Evolutionary conservation across 2,797 vertebrate genomes (phyloP).

Genomic region (Danio aesculapii): DNA sequence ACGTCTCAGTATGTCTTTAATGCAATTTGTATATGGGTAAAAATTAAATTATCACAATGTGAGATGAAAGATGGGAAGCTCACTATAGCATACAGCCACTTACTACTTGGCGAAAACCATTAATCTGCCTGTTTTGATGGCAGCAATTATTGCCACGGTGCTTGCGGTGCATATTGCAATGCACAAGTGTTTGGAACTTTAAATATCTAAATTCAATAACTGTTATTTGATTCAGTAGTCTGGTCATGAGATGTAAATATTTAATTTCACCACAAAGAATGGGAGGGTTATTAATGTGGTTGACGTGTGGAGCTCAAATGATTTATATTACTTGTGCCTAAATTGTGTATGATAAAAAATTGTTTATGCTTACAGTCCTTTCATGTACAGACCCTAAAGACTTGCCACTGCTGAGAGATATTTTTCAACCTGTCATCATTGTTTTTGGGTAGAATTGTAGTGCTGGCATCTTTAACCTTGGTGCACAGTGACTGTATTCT

Average conservation of each 20-base stretch:
- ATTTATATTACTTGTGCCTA: conserved; percentile 68
- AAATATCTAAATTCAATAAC: conserved; percentile 43
- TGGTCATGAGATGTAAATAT: conserved; percentile 63
- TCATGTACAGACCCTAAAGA: conserved; percentile 58
- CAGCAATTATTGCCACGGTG: conserved; percentile 12
- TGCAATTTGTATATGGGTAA: conserved; percentile 21
- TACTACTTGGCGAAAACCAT: conserved; percentile 1
- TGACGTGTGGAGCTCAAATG: conserved; percentile 64
- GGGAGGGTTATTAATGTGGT: conserved; percentile 68
- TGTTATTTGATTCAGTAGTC: conserved; percentile 53
- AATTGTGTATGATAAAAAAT: conserved; percentile 75
- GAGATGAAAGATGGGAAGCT: conserved; percentile 25
- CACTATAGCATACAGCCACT: neutral
- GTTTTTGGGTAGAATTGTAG: conserved; percentile 14
- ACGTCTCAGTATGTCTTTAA: neutral
- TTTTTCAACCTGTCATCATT: conserved; percentile 63
- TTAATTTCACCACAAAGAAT: conserved; percentile 61
- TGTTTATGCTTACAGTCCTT: conserved; percentile 66
- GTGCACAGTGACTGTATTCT: neutral
- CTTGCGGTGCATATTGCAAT: conserved; percentile 26
- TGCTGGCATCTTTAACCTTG: neutral
- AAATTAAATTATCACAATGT: conserved; percentile 31
- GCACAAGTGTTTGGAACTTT: conserved; percentile 36
- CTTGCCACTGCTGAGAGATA: conserved; percentile 52
- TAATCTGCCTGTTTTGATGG: conserved; percentile 28